These are phyloP conservation scores for Drosophila antonietae DNA, from an alignment of 2,888 invertebrate genomes.

Conservation along the genomic window DNA sequence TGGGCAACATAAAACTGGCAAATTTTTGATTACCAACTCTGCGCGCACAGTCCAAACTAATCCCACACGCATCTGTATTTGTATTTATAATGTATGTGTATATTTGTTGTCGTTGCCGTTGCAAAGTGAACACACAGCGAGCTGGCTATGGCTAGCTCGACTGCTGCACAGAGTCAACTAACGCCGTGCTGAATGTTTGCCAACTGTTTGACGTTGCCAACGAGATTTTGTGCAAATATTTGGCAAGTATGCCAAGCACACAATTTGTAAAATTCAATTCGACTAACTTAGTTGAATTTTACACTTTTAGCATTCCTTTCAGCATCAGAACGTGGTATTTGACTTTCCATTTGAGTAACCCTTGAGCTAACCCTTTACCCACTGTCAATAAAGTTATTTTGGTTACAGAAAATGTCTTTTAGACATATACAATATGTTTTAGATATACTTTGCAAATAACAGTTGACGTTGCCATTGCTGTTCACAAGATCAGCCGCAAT, in stretches of 20 bases:
- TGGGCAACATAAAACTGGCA: conserved; percentile 48
- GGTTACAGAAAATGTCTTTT: not conserved
- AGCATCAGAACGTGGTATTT: not conserved
- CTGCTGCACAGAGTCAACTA: conserved; percentile 30
- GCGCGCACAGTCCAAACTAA: conserved; percentile 34
- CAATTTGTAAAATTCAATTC: conserved; percentile 26
- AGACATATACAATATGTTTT: not conserved
- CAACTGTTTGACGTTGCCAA: conserved; percentile 26
- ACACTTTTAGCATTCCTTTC: not conserved
- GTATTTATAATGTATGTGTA: conserved; percentile 20
- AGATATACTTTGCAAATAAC: not conserved
- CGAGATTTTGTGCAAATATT: conserved; percentile 35
- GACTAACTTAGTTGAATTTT: conserved; percentile 5
- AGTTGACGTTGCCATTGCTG: too few relatives aligned
- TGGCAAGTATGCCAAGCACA: conserved; percentile 13
- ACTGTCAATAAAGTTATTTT: not conserved
- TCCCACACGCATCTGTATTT: conserved; percentile 40
- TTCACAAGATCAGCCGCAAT: too few relatives aligned
- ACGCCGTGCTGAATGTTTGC: conserved; percentile 49
- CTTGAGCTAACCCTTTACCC: not conserved
- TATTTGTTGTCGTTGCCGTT: not conserved
- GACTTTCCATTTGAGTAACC: not conserved
- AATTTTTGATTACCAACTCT: conserved; percentile 36
- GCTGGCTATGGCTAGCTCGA: conserved; percentile 26
- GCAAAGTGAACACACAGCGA: conserved; percentile 9